Percentiles rank a stretch among this genome's conserved stretches.
phyloP scores from a whole-genome alignment of 2,797 vertebrate genomes.

The Schizopygopsis pylzovi region DNA sequence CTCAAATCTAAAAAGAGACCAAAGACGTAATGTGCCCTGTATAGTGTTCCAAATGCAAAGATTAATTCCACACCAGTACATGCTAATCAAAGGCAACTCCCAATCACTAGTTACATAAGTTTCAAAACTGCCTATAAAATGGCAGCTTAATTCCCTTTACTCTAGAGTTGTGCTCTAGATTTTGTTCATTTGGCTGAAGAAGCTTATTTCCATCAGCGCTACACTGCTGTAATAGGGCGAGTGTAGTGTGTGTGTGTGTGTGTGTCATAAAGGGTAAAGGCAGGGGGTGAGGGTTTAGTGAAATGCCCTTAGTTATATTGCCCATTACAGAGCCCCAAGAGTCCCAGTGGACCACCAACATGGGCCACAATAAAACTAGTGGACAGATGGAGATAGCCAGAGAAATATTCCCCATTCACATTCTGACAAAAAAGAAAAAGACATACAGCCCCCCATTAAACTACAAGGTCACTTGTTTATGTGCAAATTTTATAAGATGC shows the following conservation, averaged over 20 bases:
- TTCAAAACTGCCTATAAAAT: slow-evolving; percentile 41
- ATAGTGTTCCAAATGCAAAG: slow-evolving; percentile 25
- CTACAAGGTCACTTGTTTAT: slow-evolving; percentile 59
- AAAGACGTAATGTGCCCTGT: neutral
- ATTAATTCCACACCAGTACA: slow-evolving; percentile 15
- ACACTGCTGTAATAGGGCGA: slow-evolving; percentile 38
- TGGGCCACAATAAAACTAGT: slow-evolving; percentile 56
- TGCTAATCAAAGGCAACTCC: slow-evolving; percentile 46
- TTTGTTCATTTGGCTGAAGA: slow-evolving; percentile 52
- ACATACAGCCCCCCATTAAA: slow-evolving; percentile 47
- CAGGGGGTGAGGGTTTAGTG: slow-evolving; percentile 51
- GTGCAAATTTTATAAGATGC: slow-evolving; percentile 48
- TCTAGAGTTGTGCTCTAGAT: slow-evolving; percentile 54
- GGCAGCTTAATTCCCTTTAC: slow-evolving; percentile 49
- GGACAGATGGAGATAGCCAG: slow-evolving; percentile 62
- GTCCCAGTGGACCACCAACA: slow-evolving; percentile 51
- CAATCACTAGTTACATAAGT: slow-evolving; percentile 34
- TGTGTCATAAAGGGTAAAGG: slow-evolving; percentile 37
- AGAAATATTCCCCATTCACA: slow-evolving; percentile 42
- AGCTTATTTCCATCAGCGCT: slow-evolving; percentile 44
- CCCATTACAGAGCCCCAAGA: slow-evolving; percentile 45
- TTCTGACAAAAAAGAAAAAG: slow-evolving; percentile 29
- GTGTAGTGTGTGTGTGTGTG: slow-evolving; percentile 39
- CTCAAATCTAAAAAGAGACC: neutral
- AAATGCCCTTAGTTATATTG: slow-evolving; percentile 59